Conservation (phyloP, 2,888 invertebrate genomes). For the Ennomos fuscantarius region DNA sequence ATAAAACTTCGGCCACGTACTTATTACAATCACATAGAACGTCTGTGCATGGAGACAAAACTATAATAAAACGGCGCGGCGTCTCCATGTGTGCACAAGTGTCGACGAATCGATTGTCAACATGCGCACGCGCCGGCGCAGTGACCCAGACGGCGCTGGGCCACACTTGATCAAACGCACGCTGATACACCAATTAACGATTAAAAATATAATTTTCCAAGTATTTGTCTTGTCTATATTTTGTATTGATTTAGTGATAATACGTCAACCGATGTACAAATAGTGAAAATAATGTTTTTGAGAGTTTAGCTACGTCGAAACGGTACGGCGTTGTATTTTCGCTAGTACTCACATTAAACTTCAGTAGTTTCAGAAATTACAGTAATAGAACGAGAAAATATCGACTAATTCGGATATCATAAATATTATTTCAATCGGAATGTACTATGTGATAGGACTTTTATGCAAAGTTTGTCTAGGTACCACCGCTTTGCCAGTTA, state of each 20-base stretch:
- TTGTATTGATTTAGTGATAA: neutral
- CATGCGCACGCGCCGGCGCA: slow-evolving; percentile 44
- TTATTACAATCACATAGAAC: too few relatives aligned
- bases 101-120: slow-evolving; percentile 1
- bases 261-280: neutral
- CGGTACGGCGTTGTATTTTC: too few relatives aligned
- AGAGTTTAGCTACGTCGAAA: neutral
- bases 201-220: neutral
- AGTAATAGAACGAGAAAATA: too few relatives aligned
- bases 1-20: too few relatives aligned
- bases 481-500: too few relatives aligned
- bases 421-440: too few relatives aligned
- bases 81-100: slow-evolving; percentile 11
- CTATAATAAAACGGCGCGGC: neutral
- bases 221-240: neutral
- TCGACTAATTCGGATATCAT: too few relatives aligned
- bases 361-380: too few relatives aligned
- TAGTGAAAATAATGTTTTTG: slow-evolving; percentile 4
- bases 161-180: slow-evolving; percentile 41
- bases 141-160: slow-evolving; percentile 29
- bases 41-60: slow-evolving; percentile 2
- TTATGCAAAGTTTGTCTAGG: too few relatives aligned
- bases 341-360: too few relatives aligned
- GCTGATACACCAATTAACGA: slow-evolving; percentile 8
- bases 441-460: too few relatives aligned